Evolutionary conservation across 2,888 invertebrate genomes (phyloP).

Genomic region (Deladenus siricidicola): DNA sequence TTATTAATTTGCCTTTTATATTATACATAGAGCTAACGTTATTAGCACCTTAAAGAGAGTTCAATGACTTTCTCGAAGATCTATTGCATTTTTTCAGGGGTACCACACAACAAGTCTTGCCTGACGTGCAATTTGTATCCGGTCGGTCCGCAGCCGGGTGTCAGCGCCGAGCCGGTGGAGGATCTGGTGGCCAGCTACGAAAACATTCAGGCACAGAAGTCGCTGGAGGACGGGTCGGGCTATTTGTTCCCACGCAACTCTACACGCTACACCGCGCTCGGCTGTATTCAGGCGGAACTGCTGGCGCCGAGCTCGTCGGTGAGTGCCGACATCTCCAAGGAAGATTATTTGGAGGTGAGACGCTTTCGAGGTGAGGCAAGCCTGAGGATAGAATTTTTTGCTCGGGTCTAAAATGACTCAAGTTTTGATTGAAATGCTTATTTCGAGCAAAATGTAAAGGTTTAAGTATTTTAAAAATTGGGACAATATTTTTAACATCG

Average conservation of each 20-base stretch:
- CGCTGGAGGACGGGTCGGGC: neutral
- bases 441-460: neutral
- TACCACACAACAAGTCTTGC: slow-evolving; percentile 49
- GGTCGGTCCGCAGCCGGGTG: slow-evolving; percentile 1
- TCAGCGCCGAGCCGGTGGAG: slow-evolving; percentile 1
- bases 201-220: neutral
- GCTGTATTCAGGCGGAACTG: slow-evolving; percentile 9
- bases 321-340: slow-evolving; percentile 1
- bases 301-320: slow-evolving; percentile 1
- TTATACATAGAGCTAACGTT: too few relatives aligned
- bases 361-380: too few relatives aligned
- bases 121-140: slow-evolving; percentile 48
- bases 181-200: slow-evolving; percentile 7
- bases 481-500: neutral
- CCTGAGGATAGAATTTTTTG: too few relatives aligned
- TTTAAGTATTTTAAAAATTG: neutral
- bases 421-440: too few relatives aligned
- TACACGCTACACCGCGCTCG: slow-evolving; percentile 1
- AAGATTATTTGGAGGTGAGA: slow-evolving; percentile 9
- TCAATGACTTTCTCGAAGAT: too few relatives aligned
- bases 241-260: neutral
- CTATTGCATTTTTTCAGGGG: neutral
- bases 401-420: too few relatives aligned
- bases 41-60: too few relatives aligned
- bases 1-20: too few relatives aligned